Base-by-base conservation (phyloP, 2,888 invertebrate genomes). In the Muschampia plurimacula region DNA sequence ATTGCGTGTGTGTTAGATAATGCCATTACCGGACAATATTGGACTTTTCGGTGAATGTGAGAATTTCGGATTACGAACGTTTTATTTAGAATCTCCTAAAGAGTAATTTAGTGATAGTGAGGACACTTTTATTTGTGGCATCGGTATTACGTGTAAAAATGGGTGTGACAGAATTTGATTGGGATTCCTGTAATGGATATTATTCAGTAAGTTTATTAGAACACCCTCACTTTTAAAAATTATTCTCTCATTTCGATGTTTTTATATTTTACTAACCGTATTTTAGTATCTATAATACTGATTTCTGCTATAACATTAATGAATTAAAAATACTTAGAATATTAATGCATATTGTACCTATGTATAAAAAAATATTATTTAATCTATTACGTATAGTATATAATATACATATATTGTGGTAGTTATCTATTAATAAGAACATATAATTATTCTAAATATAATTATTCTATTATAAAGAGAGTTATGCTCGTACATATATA, bases 151-250 rank as follows among this genome's bases (percentile, higher is more conserved):
- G 75, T 80, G 76, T 87, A 82, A 92, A 91, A 85, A 94, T 94
- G 94, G 94, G 94, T 89, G 91, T 93, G 88, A 90, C 82, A 80
- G 92, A 93, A 77, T 93, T 86, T 79, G 93, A 93, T 83, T 94
- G 93, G 93, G 93, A 93, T 81, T 88, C 92, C 79, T 91, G 88
- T 81, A 90, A 88, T 87, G 93, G 93, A 86, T 92, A 88, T 84
- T 90, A 88, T 82, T 93, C 93, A 81, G 93, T 93, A 81, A 93
- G 93, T 93, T 74, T 10, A 62, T 72, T 49, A 49, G 15, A 46
- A 22, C 41, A 22, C 39, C 60, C 36, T 60, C 32, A 36, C n/a
- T 60, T 60, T 36, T 36, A 2, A 55, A 60, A 60, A 6, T 32
- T 32, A 13, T 1, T 12, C 8, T 59, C 4, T 6, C 28, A 57